These are phyloP conservation scores for Tryphoninae sp. DNA, from an alignment of 2,888 invertebrate species.

Conservation along the genomic window DNA sequence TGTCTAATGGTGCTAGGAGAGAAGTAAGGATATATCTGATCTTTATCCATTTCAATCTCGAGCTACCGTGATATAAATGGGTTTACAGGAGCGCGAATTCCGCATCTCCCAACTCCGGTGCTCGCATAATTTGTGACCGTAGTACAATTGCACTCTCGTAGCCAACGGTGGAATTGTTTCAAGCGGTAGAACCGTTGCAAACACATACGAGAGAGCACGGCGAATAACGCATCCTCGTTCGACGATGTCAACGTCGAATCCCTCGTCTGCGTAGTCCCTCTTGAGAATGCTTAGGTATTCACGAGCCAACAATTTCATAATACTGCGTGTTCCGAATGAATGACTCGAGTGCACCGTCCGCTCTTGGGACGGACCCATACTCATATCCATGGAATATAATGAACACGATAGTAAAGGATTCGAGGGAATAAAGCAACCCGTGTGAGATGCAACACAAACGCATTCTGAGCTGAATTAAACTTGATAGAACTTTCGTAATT, in stretches of 20 bases:
- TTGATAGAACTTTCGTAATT: conserved; percentile 14
- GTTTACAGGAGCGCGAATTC: background rate
- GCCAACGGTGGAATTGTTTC: conserved; percentile 8
- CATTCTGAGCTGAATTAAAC: conserved; percentile 14
- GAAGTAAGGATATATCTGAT: no score
- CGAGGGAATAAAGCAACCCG: background rate
- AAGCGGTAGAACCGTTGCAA: background rate
- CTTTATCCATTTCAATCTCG: no score
- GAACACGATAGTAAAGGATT: background rate
- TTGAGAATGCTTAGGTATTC: conserved; percentile 41
- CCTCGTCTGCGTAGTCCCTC: conserved; percentile 8
- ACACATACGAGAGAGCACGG: background rate
- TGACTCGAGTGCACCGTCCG: background rate
- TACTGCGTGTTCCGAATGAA: background rate
- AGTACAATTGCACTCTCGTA: conserved; percentile 25
- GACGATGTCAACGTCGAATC: conserved; percentile 12
- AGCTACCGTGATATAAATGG: conserved; percentile 3
- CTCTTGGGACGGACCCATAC: background rate
- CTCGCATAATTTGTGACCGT: conserved; percentile 20
- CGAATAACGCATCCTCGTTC: conserved; percentile 11
- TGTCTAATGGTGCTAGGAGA: no score
- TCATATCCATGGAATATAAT: background rate
- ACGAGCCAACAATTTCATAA: conserved; percentile 45
- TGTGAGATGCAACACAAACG: conserved; percentile 14
- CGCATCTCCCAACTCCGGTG: background rate